Evolutionary conservation across 2,113 vertebrate species (phyloP).

Genomic region (Peucedramus taeniatus): DNA sequence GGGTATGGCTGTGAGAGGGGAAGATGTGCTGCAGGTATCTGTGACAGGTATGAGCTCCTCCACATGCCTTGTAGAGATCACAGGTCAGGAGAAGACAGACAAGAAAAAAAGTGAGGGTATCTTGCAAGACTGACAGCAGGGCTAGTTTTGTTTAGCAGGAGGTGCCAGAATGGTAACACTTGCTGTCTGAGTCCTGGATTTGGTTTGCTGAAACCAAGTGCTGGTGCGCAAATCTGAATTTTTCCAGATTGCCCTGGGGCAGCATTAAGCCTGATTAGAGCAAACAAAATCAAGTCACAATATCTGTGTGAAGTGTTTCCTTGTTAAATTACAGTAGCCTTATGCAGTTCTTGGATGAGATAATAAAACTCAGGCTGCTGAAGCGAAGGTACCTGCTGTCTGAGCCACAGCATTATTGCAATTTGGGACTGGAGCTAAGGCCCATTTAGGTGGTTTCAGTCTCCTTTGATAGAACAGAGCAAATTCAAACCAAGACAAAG

Average conservation of each 20-base stretch:
- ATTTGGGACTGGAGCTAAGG: neutral
- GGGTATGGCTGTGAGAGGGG: neutral
- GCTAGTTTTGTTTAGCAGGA: neutral
- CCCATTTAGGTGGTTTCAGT: neutral
- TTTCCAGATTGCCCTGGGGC: neutral
- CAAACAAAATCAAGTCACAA: neutral
- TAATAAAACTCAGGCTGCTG: neutral
- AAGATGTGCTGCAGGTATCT: neutral
- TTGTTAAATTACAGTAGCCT: neutral
- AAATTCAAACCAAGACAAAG: neutral
- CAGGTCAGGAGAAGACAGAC: neutral
- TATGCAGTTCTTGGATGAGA: neutral
- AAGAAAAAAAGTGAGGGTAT: neutral
- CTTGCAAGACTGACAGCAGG: neutral
- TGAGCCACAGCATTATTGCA: neutral
- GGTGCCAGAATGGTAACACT: neutral
- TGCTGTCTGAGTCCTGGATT: neutral
- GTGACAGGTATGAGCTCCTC: neutral
- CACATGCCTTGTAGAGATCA: neutral
- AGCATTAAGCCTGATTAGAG: neutral
- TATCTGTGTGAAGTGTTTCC: neutral
- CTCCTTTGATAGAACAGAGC: neutral
- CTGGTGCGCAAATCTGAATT: neutral
- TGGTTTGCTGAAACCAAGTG: neutral
- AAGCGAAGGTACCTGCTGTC: neutral